A percentile compares a stretch with the other conserved stretches of the same genome.
These are phyloP conservation scores for Rhynchotus rufescens DNA, from an alignment of 2,797 vertebrate species.

Conservation along the genomic window DNA sequence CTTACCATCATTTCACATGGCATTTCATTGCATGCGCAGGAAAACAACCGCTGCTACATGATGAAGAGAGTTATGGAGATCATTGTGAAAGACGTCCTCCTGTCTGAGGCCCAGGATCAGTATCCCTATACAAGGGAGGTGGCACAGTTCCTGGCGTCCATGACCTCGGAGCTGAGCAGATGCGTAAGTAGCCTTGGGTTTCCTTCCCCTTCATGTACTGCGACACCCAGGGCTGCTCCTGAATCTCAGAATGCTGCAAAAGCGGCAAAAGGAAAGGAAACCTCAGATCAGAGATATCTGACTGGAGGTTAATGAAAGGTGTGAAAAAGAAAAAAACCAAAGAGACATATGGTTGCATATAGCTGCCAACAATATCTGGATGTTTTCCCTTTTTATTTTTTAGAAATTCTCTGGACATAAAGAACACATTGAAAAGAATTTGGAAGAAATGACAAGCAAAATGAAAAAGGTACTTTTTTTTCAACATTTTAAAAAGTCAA, in stretches of 20 bases:
- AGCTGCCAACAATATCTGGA: not conserved
- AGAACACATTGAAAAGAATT: constrained; percentile 64
- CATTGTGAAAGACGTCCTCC: constrained; percentile 79
- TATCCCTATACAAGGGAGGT: constrained; percentile 72
- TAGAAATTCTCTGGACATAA: constrained; percentile 51
- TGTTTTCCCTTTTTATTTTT: constrained; percentile 46
- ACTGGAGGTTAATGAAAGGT: not conserved
- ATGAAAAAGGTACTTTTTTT: constrained; percentile 74
- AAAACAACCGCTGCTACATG: constrained; percentile 83
- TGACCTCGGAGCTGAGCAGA: constrained; percentile 66
- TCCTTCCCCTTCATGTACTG: not conserved
- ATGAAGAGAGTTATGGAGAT: constrained; percentile 85
- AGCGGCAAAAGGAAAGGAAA: constrained; percentile 25
- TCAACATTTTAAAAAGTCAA: not conserved
- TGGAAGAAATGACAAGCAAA: constrained; percentile 78
- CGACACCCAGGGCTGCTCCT: not conserved
- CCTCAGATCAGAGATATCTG: constrained; percentile 40
- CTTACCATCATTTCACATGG: not conserved
- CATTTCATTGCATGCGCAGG: constrained; percentile 35
- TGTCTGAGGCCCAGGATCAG: constrained; percentile 2
- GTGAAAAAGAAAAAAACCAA: not conserved
- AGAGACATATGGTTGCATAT: not conserved
- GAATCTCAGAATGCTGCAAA: constrained; percentile 40
- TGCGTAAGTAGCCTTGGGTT: constrained; percentile 74
- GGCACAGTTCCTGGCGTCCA: constrained; percentile 70